Evolutionary conservation across 2,113 vertebrate species (phyloP).

Genomic region (Progne subis): DNA sequence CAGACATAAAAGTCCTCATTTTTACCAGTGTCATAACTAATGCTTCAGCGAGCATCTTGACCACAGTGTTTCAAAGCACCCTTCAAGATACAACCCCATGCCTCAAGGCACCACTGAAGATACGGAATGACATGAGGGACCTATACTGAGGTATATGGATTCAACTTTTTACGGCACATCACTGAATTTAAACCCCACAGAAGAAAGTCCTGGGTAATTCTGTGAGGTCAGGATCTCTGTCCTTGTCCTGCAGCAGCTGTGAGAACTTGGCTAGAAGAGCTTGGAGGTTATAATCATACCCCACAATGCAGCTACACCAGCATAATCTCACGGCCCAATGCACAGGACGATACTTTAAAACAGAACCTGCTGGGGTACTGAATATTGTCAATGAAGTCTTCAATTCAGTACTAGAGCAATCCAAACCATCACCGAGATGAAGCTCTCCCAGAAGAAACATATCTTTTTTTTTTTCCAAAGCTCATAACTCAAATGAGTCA

Average conservation of each 20-base stretch:
- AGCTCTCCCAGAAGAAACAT: conserved; percentile 4
- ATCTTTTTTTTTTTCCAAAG: not conserved
- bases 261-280: not conserved
- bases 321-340: not conserved
- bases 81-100: not conserved
- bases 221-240: not conserved
- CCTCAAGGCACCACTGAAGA: not conserved
- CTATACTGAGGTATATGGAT: not conserved
- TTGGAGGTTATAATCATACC: not conserved
- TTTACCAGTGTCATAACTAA: not conserved
- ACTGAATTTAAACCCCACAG: not conserved
- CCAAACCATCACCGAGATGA: not conserved
- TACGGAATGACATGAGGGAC: not conserved
- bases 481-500: conserved; percentile 19
- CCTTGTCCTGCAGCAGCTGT: not conserved
- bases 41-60: not conserved
- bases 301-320: not conserved
- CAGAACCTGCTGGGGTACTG: not conserved
- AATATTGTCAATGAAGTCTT: not conserved
- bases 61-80: not conserved
- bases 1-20: not conserved
- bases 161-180: not conserved
- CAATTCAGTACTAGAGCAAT: not conserved
- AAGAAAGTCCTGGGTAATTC: not conserved
- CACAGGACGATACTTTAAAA: not conserved